Evolutionary conservation across 2,113 vertebrate genomes (phyloP), one percentile per base, ranked within the genome.

Genomic region (Trichomycterus rosablanca): DNA sequence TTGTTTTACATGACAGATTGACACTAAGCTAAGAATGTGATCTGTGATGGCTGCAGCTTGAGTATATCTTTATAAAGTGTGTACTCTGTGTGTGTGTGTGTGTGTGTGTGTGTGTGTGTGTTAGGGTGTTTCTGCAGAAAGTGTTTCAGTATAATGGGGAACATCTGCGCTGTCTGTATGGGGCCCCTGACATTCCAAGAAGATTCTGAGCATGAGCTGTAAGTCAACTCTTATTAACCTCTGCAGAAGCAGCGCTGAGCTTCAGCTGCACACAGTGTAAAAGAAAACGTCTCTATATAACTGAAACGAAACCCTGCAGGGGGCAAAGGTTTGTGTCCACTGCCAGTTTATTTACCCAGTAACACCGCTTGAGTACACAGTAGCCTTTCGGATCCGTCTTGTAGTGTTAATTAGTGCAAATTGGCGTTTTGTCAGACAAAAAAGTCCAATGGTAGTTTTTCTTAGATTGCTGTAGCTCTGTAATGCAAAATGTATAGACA

Each of bases 121-220:
- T 19, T 65, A 92, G 89, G 86, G 9, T 12, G 83, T 23, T 90
- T 86, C 67, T 95, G 93, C 73, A 55, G n/a, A 0, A 49, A 64
- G 1, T 94, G 92, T 70, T 89, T 83, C 71, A 23, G 9, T 16
- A 63, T 76, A 52, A 66, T 93, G 77, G 58, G 66, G 34, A 80
- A 83, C 57, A 51, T 15, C 20, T 95, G 92, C 63, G 70, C 77
- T 0, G 0, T 90, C 20, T 92, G 90, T 11, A 81, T 74, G 1
- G 60, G 78, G 1, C 86, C 88, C 3, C 72, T 86, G 57, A 82
- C 76, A 57, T 74, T 19, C 46, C 66, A 44, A 3, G 81, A 77
- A 1, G 16, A 67, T 0, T 50, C 73, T 14, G 87, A 93, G 0
- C 79, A 87, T 53, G 90, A 94, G 74, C 70, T 84, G 93, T 93